Evolutionary conservation across 2,113 vertebrate genomes (phyloP).

Genomic region (Pyrgilauda ruficollis): DNA sequence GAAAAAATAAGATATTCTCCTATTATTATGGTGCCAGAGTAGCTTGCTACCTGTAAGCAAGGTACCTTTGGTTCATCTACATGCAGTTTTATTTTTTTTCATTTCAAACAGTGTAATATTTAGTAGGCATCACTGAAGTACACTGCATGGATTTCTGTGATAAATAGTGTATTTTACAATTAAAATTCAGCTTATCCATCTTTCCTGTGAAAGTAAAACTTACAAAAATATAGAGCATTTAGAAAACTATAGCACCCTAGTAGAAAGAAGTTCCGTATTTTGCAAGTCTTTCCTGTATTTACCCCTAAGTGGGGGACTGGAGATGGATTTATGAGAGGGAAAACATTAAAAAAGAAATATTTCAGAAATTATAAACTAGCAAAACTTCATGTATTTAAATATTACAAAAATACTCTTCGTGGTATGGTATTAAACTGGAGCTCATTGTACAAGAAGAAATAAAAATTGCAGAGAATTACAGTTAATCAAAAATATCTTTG

Average conservation of each 20-base stretch:
- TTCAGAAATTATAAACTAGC: conserved; percentile 43
- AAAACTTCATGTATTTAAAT: conserved; percentile 51
- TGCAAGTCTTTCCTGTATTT: neutral
- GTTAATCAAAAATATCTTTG: conserved; percentile 46
- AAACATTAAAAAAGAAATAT: neutral
- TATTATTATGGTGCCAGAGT: neutral
- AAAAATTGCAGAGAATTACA: conserved; percentile 34
- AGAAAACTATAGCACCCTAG: neutral
- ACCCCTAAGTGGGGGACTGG: neutral
- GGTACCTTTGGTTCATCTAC: neutral
- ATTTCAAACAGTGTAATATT: neutral
- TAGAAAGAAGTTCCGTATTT: neutral
- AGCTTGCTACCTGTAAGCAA: neutral
- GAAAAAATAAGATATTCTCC: neutral
- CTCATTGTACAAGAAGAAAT: conserved; percentile 28
- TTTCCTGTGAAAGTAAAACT: neutral
- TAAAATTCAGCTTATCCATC: neutral
- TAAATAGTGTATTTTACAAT: neutral
- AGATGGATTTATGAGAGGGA: neutral
- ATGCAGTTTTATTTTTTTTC: neutral
- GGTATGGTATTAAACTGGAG: conserved; percentile 43
- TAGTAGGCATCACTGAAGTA: neutral
- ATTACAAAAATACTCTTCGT: conserved; percentile 43
- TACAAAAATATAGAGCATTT: neutral
- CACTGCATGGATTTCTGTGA: neutral